These are phyloP conservation scores for Eupithecia subfuscata DNA, from an alignment of 2,888 invertebrate genomes.

Conservation along the genomic window DNA sequence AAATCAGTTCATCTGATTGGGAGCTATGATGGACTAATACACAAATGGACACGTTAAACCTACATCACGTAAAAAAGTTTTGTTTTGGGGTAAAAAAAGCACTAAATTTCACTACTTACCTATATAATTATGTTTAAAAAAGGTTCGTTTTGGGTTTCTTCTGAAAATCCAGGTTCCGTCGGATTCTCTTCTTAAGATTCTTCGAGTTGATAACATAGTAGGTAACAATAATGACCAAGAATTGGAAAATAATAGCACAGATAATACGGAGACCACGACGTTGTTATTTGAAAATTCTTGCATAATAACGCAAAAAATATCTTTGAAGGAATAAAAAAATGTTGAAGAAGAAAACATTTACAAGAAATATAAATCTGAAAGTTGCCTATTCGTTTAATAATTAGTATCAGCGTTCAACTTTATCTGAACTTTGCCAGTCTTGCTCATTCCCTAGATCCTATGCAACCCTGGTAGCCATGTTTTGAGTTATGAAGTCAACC, in stretches of 20 bases:
- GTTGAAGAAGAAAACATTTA: not conserved
- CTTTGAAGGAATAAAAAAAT: not conserved
- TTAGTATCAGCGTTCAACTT: not conserved
- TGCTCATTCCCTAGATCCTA: not conserved
- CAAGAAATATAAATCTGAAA: not conserved
- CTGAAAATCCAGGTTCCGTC: too few relatives aligned
- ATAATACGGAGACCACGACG: not conserved
- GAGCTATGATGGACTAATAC: too few relatives aligned
- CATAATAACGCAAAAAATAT: not conserved
- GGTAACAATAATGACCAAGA: too few relatives aligned
- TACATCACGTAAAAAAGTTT: too few relatives aligned
- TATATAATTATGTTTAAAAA: too few relatives aligned
- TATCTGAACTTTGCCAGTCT: not conserved
- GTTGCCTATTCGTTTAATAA: not conserved
- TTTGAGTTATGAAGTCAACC: constrained; percentile 13
- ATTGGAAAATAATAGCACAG: not conserved
- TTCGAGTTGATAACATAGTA: too few relatives aligned
- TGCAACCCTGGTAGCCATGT: constrained; percentile 25
- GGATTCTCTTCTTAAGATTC: too few relatives aligned
- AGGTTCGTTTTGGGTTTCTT: too few relatives aligned
- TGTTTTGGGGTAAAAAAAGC: too few relatives aligned
- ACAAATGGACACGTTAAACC: too few relatives aligned
- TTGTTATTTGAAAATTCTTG: not conserved
- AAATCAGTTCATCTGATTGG: too few relatives aligned
- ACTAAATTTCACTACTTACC: too few relatives aligned